Percentiles rank a stretch among this genome's conserved stretches.
Conservation (phyloP, 2,113 vertebrate species). For the Pristiophorus japonicus region DNA sequence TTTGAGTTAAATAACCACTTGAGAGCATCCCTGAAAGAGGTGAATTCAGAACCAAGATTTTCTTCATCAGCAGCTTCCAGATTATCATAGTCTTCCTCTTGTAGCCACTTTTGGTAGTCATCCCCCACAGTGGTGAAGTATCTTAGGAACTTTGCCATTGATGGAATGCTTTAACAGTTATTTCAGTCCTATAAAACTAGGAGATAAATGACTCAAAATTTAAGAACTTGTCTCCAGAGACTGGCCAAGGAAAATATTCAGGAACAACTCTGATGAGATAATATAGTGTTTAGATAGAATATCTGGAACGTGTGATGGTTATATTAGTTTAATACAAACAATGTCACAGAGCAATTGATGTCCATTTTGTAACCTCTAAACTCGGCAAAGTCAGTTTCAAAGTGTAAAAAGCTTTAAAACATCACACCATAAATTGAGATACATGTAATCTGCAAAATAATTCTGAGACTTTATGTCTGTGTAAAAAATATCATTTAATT, state of each 20-base stretch:
- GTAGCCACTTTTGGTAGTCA: constrained; percentile 55
- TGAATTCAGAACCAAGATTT: constrained; percentile 21
- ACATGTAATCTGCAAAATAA: too few species aligned
- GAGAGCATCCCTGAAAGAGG: constrained; percentile 64
- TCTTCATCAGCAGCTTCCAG: constrained; percentile 43
- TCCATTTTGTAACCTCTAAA: neutral
- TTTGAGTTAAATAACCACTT: constrained; percentile 69
- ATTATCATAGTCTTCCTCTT: constrained; percentile 58
- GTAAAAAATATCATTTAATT: too few species aligned
- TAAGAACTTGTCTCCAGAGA: neutral
- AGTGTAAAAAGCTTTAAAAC: neutral
- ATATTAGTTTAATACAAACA: neutral
- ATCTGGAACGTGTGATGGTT: neutral
- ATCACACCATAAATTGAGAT: too few species aligned
- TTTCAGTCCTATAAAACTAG: constrained; percentile 47
- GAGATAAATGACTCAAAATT: neutral
- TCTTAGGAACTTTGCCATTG: constrained; percentile 75
- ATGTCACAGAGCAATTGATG: neutral
- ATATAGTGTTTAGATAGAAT: neutral
- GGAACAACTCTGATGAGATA: neutral
- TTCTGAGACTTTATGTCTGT: too few species aligned
- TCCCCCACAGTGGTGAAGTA: constrained; percentile 86
- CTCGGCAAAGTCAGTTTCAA: neutral
- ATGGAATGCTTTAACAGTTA: constrained; percentile 40
- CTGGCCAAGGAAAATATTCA: neutral